These are phyloP conservation scores for Notoglanidium macrostoma DNA, from an alignment of 2,797 vertebrate genomes.

Conservation along the genomic window DNA sequence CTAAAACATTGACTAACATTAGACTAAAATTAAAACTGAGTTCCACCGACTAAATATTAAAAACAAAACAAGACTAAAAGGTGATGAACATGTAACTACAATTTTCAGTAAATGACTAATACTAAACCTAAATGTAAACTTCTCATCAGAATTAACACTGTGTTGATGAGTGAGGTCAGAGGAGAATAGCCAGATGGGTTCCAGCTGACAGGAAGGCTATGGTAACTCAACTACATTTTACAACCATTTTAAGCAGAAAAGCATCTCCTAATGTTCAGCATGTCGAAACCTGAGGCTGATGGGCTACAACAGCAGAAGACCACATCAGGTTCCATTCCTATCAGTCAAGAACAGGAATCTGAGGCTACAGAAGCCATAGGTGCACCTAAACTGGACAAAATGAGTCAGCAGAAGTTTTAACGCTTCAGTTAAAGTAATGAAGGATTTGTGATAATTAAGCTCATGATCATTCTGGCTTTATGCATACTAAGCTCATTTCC, in stretches of 20 bases:
- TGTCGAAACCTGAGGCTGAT: not conserved
- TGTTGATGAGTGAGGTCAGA: not conserved
- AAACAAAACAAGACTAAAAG: too few species aligned
- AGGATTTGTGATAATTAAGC: not conserved
- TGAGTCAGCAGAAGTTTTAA: not conserved
- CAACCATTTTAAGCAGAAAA: not conserved
- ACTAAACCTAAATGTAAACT: too few species aligned
- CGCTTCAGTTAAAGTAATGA: not conserved
- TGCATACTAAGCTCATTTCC: not conserved
- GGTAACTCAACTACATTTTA: not conserved
- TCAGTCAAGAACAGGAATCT: not conserved
- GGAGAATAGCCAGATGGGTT: not conserved
- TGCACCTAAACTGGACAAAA: not conserved
- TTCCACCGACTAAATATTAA: too few species aligned
- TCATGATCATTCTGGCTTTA: not conserved
- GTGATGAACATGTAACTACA: too few species aligned
- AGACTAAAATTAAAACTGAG: too few species aligned
- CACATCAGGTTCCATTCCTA: not conserved
- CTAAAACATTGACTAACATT: too few species aligned
- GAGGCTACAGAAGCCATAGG: not conserved
- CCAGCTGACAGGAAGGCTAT: not conserved
- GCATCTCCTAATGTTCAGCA: not conserved
- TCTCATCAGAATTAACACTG: too few species aligned
- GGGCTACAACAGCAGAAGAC: not conserved
- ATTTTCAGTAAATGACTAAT: too few species aligned